Conservation (phyloP, 1,140 invertebrate species). For the Luehdorfia chinensis region DNA sequence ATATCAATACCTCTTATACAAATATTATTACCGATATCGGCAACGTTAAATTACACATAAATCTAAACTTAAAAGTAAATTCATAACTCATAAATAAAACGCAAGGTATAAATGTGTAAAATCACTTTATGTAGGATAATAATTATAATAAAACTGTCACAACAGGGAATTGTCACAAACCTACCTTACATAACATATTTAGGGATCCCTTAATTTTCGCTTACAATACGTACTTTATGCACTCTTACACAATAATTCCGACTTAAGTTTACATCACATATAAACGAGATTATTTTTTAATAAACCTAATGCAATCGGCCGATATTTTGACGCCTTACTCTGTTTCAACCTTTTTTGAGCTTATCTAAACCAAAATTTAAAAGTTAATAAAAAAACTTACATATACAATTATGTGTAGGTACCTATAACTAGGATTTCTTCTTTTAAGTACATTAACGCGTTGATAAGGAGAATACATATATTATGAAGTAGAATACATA, state of each 20-base stretch:
- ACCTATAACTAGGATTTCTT: constrained; percentile 16
- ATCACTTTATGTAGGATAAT: constrained; percentile 69
- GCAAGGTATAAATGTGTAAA: constrained; percentile 51
- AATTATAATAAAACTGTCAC: constrained; percentile 66
- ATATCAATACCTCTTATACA: too few relatives aligned
- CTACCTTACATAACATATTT: constrained; percentile 54
- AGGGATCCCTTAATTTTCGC: constrained; percentile 41
- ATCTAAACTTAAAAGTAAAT: too few relatives aligned
- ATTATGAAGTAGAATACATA: too few relatives aligned
- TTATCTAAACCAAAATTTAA: constrained; percentile 18
- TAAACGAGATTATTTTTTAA: constrained; percentile 65
- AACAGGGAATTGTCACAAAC: constrained; percentile 64
- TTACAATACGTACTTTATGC: constrained; percentile 30
- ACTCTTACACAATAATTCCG: constrained; percentile 42
- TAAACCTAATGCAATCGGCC: constrained; percentile 57
- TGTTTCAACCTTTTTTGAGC: constrained; percentile 32
- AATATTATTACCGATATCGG: too few relatives aligned
- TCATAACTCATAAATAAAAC: too few relatives aligned
- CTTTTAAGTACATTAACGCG: constrained; percentile 13
- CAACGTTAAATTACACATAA: too few relatives aligned
- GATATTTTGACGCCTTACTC: constrained; percentile 40
- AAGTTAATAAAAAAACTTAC: constrained; percentile 2
- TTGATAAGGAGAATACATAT: background rate
- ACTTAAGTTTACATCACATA: constrained; percentile 70
- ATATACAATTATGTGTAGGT: constrained; percentile 13